Base-by-base conservation (phyloP, 2,797 vertebrate genomes). In the Gadopsis bispinosus region DNA sequence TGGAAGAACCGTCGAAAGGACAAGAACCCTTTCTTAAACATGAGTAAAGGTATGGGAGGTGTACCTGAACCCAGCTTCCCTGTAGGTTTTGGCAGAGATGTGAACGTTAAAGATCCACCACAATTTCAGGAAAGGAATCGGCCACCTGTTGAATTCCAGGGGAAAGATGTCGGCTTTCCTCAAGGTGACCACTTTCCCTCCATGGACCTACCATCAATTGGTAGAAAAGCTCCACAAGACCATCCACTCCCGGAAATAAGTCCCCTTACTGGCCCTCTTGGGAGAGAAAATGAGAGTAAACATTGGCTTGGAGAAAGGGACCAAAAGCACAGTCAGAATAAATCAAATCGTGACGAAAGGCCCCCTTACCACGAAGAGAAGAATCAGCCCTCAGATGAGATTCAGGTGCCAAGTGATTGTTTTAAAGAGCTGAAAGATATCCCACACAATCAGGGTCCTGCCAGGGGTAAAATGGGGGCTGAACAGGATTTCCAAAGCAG, bases 1-100 rank as follows among this genome's bases (percentile, higher is more conserved):
- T 95, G 95, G 95, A 94, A 92, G 73, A 94, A 83, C 48, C 96
- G 96, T 83, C 96, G 94, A 88, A 96, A 96, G 87, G 95, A 93
- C 71, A 94, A 96, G 90, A 94, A 47, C 6, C 26, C 91, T 50
- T 85, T 83, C 53, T 14, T 86, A 41, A 78, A 88, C 41, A 12
- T 81, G 39, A 76, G 93, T 65, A 92, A 96, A 87, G 94, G 93
- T 41, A 45, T 88, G 69, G 93, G 95, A 88, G 95, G 81, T 20
- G 39, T 77, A 29, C 64, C 86, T 7, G 79, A 92, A 65, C 95
- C 97, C 53, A 93, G 91, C 82, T 95, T 96, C 87, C 88, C 94
- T 78, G 87, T 92, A 89, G 90, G 87, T 69, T 92, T 90, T 85
- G 84, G 92, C 39, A 90, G 92, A 77, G 92, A 95, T 37, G 65